Evolutionary conservation across 2,888 invertebrate genomes (phyloP), one percentile per base, ranked within the genome.

Genomic region (Apodemia duryi): DNA sequence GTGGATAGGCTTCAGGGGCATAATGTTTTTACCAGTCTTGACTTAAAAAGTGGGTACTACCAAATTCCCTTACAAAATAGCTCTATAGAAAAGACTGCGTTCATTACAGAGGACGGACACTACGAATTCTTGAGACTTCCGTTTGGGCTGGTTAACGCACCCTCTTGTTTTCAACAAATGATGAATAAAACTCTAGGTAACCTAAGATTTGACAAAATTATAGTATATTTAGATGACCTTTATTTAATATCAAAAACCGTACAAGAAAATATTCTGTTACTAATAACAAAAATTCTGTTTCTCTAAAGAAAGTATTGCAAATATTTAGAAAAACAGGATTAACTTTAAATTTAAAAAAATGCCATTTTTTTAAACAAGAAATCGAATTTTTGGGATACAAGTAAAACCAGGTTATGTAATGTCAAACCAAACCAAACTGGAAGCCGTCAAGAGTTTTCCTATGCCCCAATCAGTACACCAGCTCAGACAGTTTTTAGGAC

Each of bases 91-190:
- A 79, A 79, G 60, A 84, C 82, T 0, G 81, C 81, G 74, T 81
- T 21, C 77, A 75, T 79, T 0, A 85, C 81, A 0, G 77, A 77
- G 0, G 77, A 80, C 57, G 83, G 82, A 0, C 77, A 82, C n/a
- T 84, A 72, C 54, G 80, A 85, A 67, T 82, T 77, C 67, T 69
- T 78, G 28, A 63, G 70, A n/a, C 61, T 73, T 0, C 71, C 72
- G 0, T 72, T 73, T 61, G 71, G 73, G 13, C 66, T 73, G 21
- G 66, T 21, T 1, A 72, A 72, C 63, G 70, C 65, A 2, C 70
- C 66, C 0, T 65, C 67, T 0, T 65, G 64, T 54, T 69, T 69
- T 62, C 66, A 68, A 67, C 54, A 65, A 61, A 60, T 68, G 52
- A 68, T 70, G 68, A 63, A 69, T 32, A 69, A 61, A 54, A 62